Conservation (phyloP, 2,888 invertebrate species). For the Pediacus dermestoides region DNA sequence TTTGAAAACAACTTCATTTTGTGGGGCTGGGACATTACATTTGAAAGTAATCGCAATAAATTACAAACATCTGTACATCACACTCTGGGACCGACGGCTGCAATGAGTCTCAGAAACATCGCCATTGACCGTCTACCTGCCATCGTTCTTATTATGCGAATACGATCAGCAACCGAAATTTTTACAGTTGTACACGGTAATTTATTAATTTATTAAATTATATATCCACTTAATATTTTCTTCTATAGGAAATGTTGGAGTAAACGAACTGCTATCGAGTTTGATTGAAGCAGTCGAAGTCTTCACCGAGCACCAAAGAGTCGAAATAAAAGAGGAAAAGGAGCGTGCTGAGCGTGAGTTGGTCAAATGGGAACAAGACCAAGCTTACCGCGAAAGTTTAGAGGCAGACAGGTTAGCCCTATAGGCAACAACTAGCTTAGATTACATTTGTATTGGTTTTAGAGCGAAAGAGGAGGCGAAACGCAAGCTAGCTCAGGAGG, state of each 20-base stretch:
- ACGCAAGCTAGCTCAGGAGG: conserved; percentile 70
- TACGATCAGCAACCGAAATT: conserved; percentile 85
- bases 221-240: background rate
- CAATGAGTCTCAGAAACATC: conserved; percentile 79
- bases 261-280: conserved; percentile 83
- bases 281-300: conserved; percentile 85
- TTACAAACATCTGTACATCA: conserved; percentile 71
- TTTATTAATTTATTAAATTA: conserved; percentile 15
- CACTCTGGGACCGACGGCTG: conserved; percentile 77
- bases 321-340: conserved; percentile 79
- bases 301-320: conserved; percentile 72
- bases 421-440: background rate
- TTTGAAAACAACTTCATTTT: conserved; percentile 86
- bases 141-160: conserved; percentile 82
- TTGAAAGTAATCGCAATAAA: conserved; percentile 78
- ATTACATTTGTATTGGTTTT: conserved; percentile 8
- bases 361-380: conserved; percentile 91
- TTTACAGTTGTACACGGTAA: conserved; percentile 85
- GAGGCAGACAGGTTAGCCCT: conserved; percentile 68
- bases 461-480: conserved; percentile 87
- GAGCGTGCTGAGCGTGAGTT: conserved; percentile 84
- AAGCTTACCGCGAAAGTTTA: conserved; percentile 86
- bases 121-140: conserved; percentile 83
- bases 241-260: conserved; percentile 71
- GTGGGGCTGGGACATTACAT: conserved; percentile 97